phyloP scores from a whole-genome alignment of 1,140 invertebrate species.

The Goniozus legneri region DNA sequence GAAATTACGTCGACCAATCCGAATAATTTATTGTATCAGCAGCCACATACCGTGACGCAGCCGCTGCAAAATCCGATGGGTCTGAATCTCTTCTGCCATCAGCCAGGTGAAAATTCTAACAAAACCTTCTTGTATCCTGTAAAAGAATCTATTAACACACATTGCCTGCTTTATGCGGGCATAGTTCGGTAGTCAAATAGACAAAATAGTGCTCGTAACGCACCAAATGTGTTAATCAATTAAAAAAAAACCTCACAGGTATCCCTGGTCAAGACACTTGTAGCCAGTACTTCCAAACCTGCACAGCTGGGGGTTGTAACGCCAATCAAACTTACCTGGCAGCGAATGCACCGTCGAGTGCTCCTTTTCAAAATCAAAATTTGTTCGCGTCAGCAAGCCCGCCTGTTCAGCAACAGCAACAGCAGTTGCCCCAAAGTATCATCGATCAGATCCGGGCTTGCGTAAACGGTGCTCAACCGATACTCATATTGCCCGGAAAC shows the following conservation, averaged over 20 bases:
- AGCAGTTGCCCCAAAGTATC: slow-evolving; percentile 18
- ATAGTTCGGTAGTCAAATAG: background rate
- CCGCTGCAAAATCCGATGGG: slow-evolving; percentile 21
- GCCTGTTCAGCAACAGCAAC: slow-evolving; percentile 12
- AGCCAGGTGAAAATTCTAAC: too few relatives aligned
- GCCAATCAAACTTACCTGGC: background rate
- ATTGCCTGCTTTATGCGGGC: background rate
- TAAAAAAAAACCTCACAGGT: background rate
- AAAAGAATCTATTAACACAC: too few relatives aligned
- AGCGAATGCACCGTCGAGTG: background rate
- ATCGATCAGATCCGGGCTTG: slow-evolving; percentile 36
- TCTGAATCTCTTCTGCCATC: slow-evolving; percentile 10
- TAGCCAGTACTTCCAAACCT: background rate
- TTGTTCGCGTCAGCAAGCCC: background rate
- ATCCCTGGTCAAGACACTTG: background rate
- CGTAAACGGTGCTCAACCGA: slow-evolving; percentile 27
- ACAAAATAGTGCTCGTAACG: background rate
- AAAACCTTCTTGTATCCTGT: too few relatives aligned
- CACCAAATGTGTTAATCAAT: background rate
- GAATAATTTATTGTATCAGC: slow-evolving; percentile 32
- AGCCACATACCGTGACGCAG: slow-evolving; percentile 23
- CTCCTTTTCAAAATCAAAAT: slow-evolving; percentile 1
- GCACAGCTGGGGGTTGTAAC: too few relatives aligned
- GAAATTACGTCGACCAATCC: slow-evolving; percentile 29
- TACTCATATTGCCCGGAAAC: slow-evolving; percentile 41